Evolutionary conservation across 2,113 vertebrate genomes (phyloP).

Genomic region (Aldabrachelys gigantea): DNA sequence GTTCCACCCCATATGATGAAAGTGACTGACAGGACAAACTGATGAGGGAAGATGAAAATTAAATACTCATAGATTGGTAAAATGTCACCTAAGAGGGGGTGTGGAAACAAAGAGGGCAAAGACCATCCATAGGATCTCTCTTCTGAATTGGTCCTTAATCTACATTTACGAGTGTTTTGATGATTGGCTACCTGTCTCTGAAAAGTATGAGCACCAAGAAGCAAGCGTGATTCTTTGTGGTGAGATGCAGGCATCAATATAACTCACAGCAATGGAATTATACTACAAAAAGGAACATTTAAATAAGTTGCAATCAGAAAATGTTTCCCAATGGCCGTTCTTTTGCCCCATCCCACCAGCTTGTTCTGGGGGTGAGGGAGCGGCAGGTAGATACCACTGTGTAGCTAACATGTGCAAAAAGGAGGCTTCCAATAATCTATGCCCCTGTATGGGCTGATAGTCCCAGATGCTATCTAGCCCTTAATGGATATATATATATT

Average conservation of each 20-base stretch:
- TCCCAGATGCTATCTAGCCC: neutral
- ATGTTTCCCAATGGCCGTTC: neutral
- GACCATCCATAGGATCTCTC: neutral
- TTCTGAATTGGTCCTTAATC: neutral
- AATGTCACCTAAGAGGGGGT: neutral
- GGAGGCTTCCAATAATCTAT: neutral
- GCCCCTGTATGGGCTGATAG: neutral
- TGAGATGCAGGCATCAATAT: neutral
- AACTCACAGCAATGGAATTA: neutral
- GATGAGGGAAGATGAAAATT: neutral
- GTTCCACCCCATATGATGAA: neutral
- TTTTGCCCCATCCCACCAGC: neutral
- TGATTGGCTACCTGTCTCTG: too few relatives aligned
- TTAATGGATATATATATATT: neutral
- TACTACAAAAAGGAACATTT: neutral
- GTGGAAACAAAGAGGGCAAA: neutral
- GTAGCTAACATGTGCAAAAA: accelerated
- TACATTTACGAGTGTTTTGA: neutral
- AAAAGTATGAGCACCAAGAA: neutral
- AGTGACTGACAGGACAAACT: neutral
- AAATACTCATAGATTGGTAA: neutral
- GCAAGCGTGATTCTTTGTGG: neutral
- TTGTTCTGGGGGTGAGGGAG: neutral
- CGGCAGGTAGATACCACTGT: neutral
- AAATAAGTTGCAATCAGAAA: neutral